Conservation (phyloP, 1,140 invertebrate species). For the Eulimnadia texana region DNA sequence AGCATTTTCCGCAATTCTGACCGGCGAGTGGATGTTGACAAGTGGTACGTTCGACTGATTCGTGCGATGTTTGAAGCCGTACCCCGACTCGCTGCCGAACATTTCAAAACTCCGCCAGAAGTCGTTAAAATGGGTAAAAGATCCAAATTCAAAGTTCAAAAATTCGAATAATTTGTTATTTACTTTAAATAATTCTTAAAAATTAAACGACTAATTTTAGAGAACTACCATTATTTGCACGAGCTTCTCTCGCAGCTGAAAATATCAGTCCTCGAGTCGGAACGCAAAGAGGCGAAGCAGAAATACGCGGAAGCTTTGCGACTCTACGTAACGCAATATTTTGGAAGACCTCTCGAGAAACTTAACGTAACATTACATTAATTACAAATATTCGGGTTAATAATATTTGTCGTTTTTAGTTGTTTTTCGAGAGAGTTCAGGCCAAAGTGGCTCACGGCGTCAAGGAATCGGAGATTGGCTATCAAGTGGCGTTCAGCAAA, state of each 20-base stretch:
- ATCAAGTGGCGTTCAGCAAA: conserved; percentile 94
- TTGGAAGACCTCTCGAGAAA: conserved; percentile 89
- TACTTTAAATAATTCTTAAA: background rate
- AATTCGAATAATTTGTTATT: background rate
- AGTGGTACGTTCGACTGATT: conserved; percentile 80
- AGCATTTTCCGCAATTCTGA: conserved; percentile 73
- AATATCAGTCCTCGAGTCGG: conserved; percentile 70
- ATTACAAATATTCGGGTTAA: background rate
- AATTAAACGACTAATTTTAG: conserved; percentile 34
- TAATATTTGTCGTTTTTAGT: conserved; percentile 36
- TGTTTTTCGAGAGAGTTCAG: conserved; percentile 91
- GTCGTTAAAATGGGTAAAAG: conserved; percentile 76
- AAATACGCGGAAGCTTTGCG: conserved; percentile 80
- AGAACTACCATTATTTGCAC: conserved; percentile 94
- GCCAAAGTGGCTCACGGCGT: conserved; percentile 79
- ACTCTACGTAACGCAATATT: conserved; percentile 84
- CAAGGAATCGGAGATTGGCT: conserved; percentile 93
- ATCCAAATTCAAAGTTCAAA: too few species aligned
- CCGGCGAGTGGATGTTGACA: conserved; percentile 84
- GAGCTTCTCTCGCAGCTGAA: conserved; percentile 76
- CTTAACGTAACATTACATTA: conserved; percentile 50
- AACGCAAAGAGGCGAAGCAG: conserved; percentile 80
- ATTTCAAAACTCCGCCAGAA: conserved; percentile 83
- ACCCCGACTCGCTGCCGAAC: conserved; percentile 59
- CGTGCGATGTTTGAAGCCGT: conserved; percentile 77